Base-by-base conservation (phyloP, 1,140 invertebrate species). In the Formica exsecta region DNA sequence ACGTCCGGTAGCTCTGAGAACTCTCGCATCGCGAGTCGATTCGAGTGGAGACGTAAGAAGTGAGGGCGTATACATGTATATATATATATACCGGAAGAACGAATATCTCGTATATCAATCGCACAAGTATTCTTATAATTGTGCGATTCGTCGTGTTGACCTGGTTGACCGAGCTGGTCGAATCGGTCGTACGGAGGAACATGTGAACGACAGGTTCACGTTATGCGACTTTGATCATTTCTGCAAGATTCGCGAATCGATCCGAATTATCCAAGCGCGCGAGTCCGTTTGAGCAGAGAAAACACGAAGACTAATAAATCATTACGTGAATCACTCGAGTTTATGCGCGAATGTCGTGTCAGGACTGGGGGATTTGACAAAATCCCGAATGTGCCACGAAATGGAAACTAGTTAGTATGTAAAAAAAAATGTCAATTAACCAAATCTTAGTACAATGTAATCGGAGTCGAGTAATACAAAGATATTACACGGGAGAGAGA, bases 361-460 rank as follows among this genome's bases (percentile, higher is more conserved):
- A 19, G 16, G 61, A 51, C 32, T 32, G 16, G 4, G 25, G 16
- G 25, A 75, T 22, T 51, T 9, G 8, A 74, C 7, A 61, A 54
- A 85, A 65, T 90, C 87, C 81, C 85, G 84, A 92, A 44, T 44
- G 90, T 93, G 92, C 88, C 90, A 91, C 79, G 65, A 84, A 89
- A 70, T 76, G 76, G 66, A 66, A 85, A 80, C 85, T 92, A 93
- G 90, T 92, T 92, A 92, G 68, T 87, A 89, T 75, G 87, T 84
- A 88, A 74, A 84, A 51, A 48, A 19, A 51, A 51, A 19, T 51
- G 85, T 92, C 66, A 86, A 87, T 89, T 93, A 93, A 93, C 92
- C 92, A 93, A 94, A 93, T 93, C 92, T 81, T 93, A 94, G 92
- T 94, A 94, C 93, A 94, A 94, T 89, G 87, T 91, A 92, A 87